Percentiles rank a stretch among this genome's conserved stretches.
phyloP scores from a whole-genome alignment of 2,113 vertebrate genomes.

The Bathybates hornii region DNA sequence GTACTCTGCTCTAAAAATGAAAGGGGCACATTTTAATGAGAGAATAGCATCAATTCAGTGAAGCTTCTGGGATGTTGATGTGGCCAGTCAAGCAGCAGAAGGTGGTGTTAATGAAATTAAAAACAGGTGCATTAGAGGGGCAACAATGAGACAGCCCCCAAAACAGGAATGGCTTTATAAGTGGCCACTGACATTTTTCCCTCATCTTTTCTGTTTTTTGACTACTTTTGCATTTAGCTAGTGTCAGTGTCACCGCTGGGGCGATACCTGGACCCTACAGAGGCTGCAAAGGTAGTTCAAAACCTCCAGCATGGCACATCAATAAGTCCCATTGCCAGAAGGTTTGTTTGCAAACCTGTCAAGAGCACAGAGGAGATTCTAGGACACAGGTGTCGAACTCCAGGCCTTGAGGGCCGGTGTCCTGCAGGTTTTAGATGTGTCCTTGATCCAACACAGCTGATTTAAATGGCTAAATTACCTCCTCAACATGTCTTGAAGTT shows the following conservation, averaged over 20 bases:
- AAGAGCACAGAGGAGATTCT: background rate
- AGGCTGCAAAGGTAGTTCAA: background rate
- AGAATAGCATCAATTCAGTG: background rate
- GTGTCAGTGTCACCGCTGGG: background rate
- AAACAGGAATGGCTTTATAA: background rate
- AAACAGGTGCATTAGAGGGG: background rate
- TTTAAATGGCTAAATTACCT: background rate
- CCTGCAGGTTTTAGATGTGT: too few relatives aligned
- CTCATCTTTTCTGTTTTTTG: background rate
- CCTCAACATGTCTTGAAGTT: too few relatives aligned
- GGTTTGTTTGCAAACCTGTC: background rate
- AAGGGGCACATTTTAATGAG: background rate
- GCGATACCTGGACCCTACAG: background rate
- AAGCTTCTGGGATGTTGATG: background rate
- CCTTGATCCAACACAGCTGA: too few relatives aligned
- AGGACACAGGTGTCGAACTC: too few relatives aligned
- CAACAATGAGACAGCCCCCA: background rate
- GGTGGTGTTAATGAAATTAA: background rate
- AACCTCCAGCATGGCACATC: background rate
- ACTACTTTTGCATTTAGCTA: background rate
- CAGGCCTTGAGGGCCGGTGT: too few relatives aligned
- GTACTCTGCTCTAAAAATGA: background rate
- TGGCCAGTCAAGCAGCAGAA: background rate
- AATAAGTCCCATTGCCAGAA: background rate
- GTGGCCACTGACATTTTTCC: background rate